Percentiles rank a stretch among this genome's conserved stretches.
Conservation (phyloP, 2,113 vertebrate genomes). For the Phoxinus phoxinus region DNA sequence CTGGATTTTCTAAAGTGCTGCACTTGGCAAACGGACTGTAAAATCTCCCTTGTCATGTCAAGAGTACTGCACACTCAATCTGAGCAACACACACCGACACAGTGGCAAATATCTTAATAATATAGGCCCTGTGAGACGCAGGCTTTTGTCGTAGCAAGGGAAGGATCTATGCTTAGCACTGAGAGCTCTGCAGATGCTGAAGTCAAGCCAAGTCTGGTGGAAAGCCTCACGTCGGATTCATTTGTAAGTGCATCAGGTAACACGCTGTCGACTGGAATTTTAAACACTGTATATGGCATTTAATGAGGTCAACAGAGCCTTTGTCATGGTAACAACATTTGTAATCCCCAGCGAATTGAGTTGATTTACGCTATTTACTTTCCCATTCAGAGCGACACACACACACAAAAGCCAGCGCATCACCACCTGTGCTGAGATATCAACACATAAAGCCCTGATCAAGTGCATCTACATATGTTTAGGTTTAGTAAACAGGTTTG, state of each 20-base stretch:
- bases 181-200: slow-evolving; percentile 8
- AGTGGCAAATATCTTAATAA: slow-evolving; percentile 42
- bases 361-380: background rate
- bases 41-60: slow-evolving; percentile 11
- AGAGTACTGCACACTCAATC: slow-evolving; percentile 14
- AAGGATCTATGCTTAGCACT: background rate
- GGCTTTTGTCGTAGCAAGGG: background rate
- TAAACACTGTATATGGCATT: slow-evolving; percentile 16
- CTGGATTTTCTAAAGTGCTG: slow-evolving; percentile 19
- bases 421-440: background rate
- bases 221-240: background rate
- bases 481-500: slow-evolving; percentile 15
- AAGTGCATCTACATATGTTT: slow-evolving; percentile 9
- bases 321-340: slow-evolving; percentile 5
- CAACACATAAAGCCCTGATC: slow-evolving; percentile 11
- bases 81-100: slow-evolving; percentile 20
- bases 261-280: slow-evolving; percentile 1
- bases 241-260: slow-evolving; percentile 31
- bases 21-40: slow-evolving; percentile 15
- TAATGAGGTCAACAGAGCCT: slow-evolving; percentile 24
- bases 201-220: background rate
- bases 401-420: background rate
- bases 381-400: background rate
- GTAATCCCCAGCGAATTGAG: slow-evolving; percentile 19
- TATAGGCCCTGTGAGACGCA: slow-evolving; percentile 18